Conservation (phyloP, 1,140 invertebrate species). For the Luehdorfia chinensis region DNA sequence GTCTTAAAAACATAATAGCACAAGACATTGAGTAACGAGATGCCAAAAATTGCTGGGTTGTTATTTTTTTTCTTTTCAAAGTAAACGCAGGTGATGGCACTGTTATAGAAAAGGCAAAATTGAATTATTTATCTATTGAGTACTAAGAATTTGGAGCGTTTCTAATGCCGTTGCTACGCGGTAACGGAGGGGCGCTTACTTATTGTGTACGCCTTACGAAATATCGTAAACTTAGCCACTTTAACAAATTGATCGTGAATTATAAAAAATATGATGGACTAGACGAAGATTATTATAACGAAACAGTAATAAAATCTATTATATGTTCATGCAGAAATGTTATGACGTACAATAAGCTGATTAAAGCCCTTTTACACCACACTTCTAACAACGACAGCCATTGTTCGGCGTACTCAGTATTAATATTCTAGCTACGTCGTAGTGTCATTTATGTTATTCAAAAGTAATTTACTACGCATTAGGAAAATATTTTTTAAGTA, state of each 20-base stretch:
- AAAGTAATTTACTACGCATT: too few species aligned
- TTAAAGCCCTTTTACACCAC: too few species aligned
- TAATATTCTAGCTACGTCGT: too few species aligned
- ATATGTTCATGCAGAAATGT: background rate
- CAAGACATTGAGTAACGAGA: slow-evolving; percentile 63
- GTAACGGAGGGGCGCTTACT: slow-evolving; percentile 18
- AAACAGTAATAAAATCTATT: slow-evolving; percentile 7
- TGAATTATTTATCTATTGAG: slow-evolving; percentile 66
- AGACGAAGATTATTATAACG: too few species aligned
- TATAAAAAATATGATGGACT: too few species aligned
- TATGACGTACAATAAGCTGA: background rate
- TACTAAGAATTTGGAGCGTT: slow-evolving; percentile 44
- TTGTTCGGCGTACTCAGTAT: too few species aligned
- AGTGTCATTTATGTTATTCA: too few species aligned
- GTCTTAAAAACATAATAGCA: slow-evolving; percentile 36
- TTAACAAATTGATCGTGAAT: slow-evolving; percentile 65
- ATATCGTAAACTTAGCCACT: slow-evolving; percentile 39
- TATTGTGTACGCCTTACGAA: slow-evolving; percentile 11
- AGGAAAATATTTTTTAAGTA: too few species aligned
- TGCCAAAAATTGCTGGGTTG: slow-evolving; percentile 46
- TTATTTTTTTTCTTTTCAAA: slow-evolving; percentile 46
- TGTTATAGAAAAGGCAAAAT: slow-evolving; percentile 55
- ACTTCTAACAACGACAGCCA: too few species aligned
- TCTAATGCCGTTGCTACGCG: slow-evolving; percentile 39
- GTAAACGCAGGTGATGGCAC: slow-evolving; percentile 61